Evolutionary conservation across 2,113 vertebrate species (phyloP), one percentile per base, ranked within the genome.

Genomic region (Candoia aspera): DNA sequence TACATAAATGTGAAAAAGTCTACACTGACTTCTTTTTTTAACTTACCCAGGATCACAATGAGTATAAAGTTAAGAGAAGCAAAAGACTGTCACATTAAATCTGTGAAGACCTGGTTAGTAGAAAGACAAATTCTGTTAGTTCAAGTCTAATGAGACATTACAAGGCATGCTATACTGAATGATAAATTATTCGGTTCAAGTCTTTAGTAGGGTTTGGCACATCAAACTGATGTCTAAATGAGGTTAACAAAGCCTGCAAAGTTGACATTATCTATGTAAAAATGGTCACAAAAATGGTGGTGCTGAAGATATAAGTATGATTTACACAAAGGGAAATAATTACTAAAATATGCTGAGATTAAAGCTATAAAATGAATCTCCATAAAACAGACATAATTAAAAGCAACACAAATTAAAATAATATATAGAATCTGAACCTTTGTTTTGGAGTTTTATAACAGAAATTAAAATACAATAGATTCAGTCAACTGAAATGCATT

Each of bases 131-230:
- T 94, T 96, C 91, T 95, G 95, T 96, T 96, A 96, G 95, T 95
- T 96, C 94, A 96, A 95, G 93, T 93, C 94, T 97, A 97, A 97
- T 94, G 94, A 97, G 95, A 96, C 93, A 96, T 96, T 94, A 95
- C 86, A 92, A 90, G 64, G 94, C 89, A 90, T 59, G 73, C 92
- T 33, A 90, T 91, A 93, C 95, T 95, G 95, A 97, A 97, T 95
- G 92, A 94, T 93, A 96, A 97, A 94, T 94, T 94, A 94, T 96
- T 94, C 93, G 94, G 89, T 93, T 57, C 0, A 0, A 95, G 96
- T 92, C 93, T 95, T 29, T 92, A 90, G 21, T 53, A 87, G 91
- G 95, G 94, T 95, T 96, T 95, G 93, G 93, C 94, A 93, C 88
- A 94, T 96, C 94, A 95, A 93, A 91, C 95, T 92, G 93, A 96